phyloP scores from a whole-genome alignment of 2,888 invertebrate species.

The Mesoligia furuncula region DNA sequence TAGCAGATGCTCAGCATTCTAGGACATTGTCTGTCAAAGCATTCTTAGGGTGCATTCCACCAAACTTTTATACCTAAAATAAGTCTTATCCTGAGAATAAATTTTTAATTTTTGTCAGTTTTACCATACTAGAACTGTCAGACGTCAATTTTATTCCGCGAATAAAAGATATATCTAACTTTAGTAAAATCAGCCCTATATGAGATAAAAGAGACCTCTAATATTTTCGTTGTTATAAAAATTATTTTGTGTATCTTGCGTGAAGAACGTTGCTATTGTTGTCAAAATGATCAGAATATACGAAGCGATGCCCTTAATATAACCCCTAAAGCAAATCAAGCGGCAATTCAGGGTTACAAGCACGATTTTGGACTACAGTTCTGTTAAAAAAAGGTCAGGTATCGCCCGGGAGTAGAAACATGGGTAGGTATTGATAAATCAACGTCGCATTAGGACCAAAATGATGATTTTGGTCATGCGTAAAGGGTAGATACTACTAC shows the following conservation, averaged over 20 bases:
- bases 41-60: no score
- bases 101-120: no score
- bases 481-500: neutral
- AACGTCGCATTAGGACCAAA: neutral
- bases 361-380: slow-evolving; percentile 13
- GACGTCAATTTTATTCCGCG: no score
- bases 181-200: no score
- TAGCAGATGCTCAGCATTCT: neutral
- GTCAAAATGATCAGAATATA: slow-evolving; percentile 12
- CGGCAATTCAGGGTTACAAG: slow-evolving; percentile 24
- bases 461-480: slow-evolving; percentile 2
- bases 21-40: neutral
- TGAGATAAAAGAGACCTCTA: neutral
- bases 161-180: no score
- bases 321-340: slow-evolving; percentile 26
- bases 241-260: neutral
- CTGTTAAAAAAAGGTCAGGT: slow-evolving; percentile 31
- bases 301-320: neutral
- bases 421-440: slow-evolving; percentile 16
- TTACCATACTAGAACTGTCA: no score
- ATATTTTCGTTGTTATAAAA: neutral
- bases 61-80: no score
- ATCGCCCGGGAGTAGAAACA: slow-evolving; percentile 25
- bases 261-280: slow-evolving; percentile 14
- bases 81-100: no score